These are phyloP conservation scores for Aphelenchoides avenae DNA, from an alignment of 1,140 invertebrate genomes.

Conservation along the genomic window DNA sequence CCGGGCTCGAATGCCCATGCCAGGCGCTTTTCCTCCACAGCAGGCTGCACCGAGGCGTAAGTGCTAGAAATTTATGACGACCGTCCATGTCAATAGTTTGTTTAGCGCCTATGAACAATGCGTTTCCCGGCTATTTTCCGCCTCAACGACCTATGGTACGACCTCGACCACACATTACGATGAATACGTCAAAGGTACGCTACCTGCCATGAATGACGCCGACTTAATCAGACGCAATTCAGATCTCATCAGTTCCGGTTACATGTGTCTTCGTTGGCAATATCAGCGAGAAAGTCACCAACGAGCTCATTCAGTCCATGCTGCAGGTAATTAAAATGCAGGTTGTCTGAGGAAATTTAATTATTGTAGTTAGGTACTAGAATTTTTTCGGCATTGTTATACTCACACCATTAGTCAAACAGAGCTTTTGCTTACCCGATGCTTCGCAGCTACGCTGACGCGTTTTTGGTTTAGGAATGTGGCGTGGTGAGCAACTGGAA, in stretches of 20 bases:
- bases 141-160: neutral
- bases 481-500: constrained; percentile 94
- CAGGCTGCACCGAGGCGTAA: neutral
- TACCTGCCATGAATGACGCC: neutral
- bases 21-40: neutral
- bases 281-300: constrained; percentile 88
- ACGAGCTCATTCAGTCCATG: constrained; percentile 87
- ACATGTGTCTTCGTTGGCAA: constrained; percentile 98
- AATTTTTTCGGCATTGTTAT: constrained; percentile 5
- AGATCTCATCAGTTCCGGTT: constrained; percentile 1
- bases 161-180: neutral
- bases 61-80: neutral
- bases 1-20: constrained; percentile 9
- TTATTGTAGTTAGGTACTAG: neutral
- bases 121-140: constrained; percentile 3
- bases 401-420: too few relatives aligned
- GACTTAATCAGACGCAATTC: neutral
- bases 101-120: neutral
- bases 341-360: neutral
- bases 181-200: neutral
- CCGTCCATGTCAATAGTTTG: neutral
- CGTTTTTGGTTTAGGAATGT: constrained; percentile 64
- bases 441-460: constrained; percentile 4
- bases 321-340: constrained; percentile 64
- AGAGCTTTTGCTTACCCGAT: too few relatives aligned